phyloP scores from a whole-genome alignment of 1,140 invertebrate species.

The Gonatopus flavifemur region DNA sequence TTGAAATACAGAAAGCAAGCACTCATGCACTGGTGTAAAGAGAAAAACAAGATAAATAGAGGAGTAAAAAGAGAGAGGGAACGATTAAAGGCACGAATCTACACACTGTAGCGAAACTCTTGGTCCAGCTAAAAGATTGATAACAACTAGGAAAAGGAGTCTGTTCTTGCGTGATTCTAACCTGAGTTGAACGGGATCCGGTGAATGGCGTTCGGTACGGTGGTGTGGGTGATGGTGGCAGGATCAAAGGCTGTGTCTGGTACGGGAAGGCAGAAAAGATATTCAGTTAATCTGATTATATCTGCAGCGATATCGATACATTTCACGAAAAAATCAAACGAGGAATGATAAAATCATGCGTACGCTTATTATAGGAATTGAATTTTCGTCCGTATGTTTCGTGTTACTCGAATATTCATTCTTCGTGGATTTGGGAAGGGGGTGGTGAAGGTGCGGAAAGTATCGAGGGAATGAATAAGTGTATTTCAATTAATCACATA shows the following conservation, averaged over 20 bases:
- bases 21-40: no score
- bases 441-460: no score
- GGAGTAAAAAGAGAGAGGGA: not conserved
- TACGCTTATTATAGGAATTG: no score
- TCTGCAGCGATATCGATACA: no score
- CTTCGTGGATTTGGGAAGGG: no score
- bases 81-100: constrained; percentile 12
- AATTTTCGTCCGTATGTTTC: no score
- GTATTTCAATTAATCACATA: no score
- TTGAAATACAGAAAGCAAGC: no score
- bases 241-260: constrained; percentile 49
- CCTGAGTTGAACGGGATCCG: constrained; percentile 51
- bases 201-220: constrained; percentile 45
- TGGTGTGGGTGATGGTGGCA: constrained; percentile 43
- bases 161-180: constrained; percentile 47
- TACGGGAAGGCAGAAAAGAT: constrained; percentile 45
- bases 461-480: no score
- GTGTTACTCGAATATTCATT: no score
- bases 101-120: constrained; percentile 21
- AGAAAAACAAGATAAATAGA: constrained; percentile 4
- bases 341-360: no score
- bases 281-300: constrained; percentile 45
- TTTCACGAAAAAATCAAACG: no score
- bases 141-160: constrained; percentile 37
- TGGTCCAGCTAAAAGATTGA: constrained; percentile 21